Evolutionary conservation across 2,888 invertebrate genomes (phyloP).

Genomic region (Spodoptera picta): DNA sequence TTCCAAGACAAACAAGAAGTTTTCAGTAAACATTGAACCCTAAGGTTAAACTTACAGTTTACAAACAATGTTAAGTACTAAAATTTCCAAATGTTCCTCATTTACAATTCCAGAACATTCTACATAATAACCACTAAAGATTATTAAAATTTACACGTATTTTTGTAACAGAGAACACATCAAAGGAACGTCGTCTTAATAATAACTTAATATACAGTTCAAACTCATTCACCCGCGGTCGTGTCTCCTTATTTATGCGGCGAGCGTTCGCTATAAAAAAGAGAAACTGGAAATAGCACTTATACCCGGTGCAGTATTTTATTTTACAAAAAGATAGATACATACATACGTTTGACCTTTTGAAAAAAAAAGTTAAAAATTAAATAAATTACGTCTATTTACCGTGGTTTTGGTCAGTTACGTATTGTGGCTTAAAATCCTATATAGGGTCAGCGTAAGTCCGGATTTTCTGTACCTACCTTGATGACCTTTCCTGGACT

Average conservation of each 20-base stretch:
- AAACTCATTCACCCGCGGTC: conserved; percentile 10
- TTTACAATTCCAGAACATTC: neutral
- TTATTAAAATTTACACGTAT: conserved; percentile 14
- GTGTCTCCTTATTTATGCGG: conserved; percentile 29
- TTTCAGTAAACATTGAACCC: too few relatives aligned
- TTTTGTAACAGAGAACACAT: neutral
- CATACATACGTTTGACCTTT: conserved; percentile 5
- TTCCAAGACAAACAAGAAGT: too few relatives aligned
- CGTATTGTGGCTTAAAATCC: conserved; percentile 3
- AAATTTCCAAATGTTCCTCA: too few relatives aligned
- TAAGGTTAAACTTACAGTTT: too few relatives aligned
- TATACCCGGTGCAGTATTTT: conserved; percentile 18
- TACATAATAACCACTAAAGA: neutral
- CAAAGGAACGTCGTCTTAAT: conserved; percentile 2
- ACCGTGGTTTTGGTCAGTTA: neutral
- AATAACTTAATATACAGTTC: neutral
- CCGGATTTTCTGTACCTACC: conserved; percentile 17
- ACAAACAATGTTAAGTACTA: too few relatives aligned
- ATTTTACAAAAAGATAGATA: conserved; percentile 13
- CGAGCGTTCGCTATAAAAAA: conserved; percentile 15
- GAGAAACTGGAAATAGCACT: conserved; percentile 25
- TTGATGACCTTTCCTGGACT: conserved; percentile 12
- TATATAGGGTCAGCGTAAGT: conserved; percentile 11
- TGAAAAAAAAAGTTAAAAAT: conserved; percentile 14
- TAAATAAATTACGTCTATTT: conserved; percentile 7